Conservation (phyloP, 1,140 invertebrate genomes). For the Oedothorax gibbosus region DNA sequence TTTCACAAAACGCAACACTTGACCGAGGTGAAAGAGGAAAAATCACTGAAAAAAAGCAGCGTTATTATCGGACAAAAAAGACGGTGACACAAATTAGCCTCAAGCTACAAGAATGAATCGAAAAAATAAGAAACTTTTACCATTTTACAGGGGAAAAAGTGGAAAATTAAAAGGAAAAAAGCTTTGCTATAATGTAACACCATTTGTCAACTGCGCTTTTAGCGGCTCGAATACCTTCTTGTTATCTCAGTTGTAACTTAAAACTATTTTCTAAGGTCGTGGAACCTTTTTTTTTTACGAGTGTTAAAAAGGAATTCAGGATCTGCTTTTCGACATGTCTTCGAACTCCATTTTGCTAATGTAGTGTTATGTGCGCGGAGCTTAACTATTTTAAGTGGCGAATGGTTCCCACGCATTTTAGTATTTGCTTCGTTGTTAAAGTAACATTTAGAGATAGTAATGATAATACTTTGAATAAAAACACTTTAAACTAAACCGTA, state of each 20-base stretch:
- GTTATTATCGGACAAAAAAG: no score
- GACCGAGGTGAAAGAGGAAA: no score
- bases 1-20: no score
- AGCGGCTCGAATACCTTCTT: conserved; percentile 22
- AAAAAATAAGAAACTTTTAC: no score
- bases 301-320: conserved; percentile 18
- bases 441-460: no score
- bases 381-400: conserved; percentile 3
- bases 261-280: conserved; percentile 62
- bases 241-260: conserved; percentile 20
- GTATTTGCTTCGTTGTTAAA: no score
- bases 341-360: neutral
- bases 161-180: conserved; percentile 8
- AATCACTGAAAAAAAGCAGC: no score
- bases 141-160: neutral
- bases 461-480: no score
- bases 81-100: no score
- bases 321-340: conserved; percentile 1
- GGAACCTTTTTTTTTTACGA: conserved; percentile 63
- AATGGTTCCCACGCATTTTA: neutral
- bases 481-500: no score
- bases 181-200: neutral
- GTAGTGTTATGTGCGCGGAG: no score
- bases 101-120: no score
- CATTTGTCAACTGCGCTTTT: conserved; percentile 23